Percentiles rank a stretch among this genome's conserved stretches.
phyloP scores from a whole-genome alignment of 2,797 vertebrate species.

The Microchirus variegatus region DNA sequence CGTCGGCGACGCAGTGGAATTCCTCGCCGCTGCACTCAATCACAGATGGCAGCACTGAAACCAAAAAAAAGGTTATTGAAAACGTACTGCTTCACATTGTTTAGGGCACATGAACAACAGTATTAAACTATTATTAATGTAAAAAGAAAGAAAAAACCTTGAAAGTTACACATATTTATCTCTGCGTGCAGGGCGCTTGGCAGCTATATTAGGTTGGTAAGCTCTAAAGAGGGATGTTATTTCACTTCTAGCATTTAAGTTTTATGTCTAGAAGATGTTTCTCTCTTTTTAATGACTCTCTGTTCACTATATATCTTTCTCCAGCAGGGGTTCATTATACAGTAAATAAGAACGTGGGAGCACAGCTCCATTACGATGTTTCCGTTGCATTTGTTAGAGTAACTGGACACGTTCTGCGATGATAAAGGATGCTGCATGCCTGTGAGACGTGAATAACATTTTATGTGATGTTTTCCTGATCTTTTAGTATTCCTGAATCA shows the following conservation, averaged over 20 bases:
- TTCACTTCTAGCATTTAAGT: slow-evolving; percentile 24
- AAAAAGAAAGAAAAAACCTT: not conserved
- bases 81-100: slow-evolving; percentile 11
- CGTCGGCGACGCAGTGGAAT: slow-evolving; percentile 91
- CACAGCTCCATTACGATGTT: not conserved
- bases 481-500: too few relatives aligned
- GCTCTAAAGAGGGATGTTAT: slow-evolving; percentile 6
- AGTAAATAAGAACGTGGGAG: not conserved
- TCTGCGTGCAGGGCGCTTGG: slow-evolving; percentile 4
- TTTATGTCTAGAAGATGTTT: slow-evolving; percentile 25
- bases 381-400: not conserved
- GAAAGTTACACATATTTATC: slow-evolving; percentile 25
- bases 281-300: slow-evolving; percentile 26
- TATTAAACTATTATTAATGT: slow-evolving; percentile 13
- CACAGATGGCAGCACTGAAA: slow-evolving; percentile 84
- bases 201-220: slow-evolving; percentile 14
- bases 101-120: not conserved
- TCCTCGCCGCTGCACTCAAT: slow-evolving; percentile 89
- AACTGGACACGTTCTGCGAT: not conserved
- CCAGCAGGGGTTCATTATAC: slow-evolving; percentile 1
- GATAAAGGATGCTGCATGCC: not conserved
- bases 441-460: not conserved
- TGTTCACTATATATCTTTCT: slow-evolving; percentile 7
- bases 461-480: too few relatives aligned
- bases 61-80: slow-evolving; percentile 27